Evolutionary conservation across 2,113 vertebrate genomes (phyloP).

Genomic region (Axis porcinus): DNA sequence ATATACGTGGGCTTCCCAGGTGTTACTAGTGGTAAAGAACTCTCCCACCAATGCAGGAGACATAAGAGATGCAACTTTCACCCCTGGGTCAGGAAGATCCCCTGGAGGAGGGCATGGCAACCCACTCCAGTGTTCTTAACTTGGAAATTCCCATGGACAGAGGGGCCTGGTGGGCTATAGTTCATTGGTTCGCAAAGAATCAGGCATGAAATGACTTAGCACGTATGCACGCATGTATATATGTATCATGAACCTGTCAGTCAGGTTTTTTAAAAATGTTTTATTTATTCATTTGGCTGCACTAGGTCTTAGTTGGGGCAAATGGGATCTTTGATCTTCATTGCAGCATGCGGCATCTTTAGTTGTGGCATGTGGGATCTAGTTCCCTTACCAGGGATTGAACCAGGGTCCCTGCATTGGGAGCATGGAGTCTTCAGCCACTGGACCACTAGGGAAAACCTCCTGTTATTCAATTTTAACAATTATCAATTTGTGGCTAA

Average conservation of each 20-base stretch:
- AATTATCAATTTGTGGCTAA: background rate
- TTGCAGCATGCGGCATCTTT: background rate
- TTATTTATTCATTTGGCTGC: background rate
- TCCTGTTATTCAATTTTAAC: background rate
- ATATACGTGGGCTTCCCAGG: background rate
- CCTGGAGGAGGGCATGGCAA: background rate
- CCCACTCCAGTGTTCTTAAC: background rate
- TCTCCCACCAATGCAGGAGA: background rate
- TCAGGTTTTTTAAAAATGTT: background rate
- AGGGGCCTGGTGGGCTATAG: background rate
- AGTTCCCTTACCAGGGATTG: background rate
- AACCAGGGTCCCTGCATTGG: background rate
- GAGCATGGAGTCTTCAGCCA: background rate
- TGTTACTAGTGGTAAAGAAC: background rate
- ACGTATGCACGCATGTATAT: fast-evolving
- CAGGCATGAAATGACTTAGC: background rate
- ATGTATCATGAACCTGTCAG: background rate
- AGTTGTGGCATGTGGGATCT: background rate
- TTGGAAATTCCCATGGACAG: background rate
- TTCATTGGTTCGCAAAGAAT: background rate
- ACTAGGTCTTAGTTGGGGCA: background rate
- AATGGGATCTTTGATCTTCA: background rate
- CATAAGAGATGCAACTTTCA: background rate
- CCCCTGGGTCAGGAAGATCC: background rate
- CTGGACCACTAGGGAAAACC: background rate